Evolutionary conservation across 2,113 vertebrate species (phyloP).

Genomic region (Egretta garzetta): DNA sequence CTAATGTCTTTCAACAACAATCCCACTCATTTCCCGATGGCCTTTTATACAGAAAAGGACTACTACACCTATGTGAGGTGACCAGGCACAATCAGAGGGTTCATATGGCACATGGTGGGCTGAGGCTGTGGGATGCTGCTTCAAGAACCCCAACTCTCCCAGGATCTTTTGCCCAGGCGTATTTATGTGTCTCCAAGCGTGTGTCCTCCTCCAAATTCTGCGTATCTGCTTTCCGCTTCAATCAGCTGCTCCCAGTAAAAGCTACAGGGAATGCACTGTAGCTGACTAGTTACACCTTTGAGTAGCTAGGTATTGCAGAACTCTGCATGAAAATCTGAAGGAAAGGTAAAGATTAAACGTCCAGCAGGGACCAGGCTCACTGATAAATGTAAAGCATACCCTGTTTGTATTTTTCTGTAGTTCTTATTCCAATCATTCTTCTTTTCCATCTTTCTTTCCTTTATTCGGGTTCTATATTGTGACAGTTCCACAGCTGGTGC

Average conservation of each 20-base stretch:
- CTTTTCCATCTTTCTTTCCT: neutral
- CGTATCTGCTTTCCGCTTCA: neutral
- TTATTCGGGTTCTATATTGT: neutral
- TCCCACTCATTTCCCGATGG: neutral
- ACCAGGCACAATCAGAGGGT: neutral
- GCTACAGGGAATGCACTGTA: neutral
- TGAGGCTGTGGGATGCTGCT: neutral
- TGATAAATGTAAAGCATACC: neutral
- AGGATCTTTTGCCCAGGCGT: neutral
- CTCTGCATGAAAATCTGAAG: neutral
- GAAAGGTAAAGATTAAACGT: neutral
- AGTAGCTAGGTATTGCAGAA: neutral
- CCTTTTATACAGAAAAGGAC: neutral
- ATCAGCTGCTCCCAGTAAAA: neutral
- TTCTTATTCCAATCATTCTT: neutral
- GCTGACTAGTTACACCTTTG: neutral
- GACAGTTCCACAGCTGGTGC: neutral
- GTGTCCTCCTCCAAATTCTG: neutral
- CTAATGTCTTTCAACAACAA: rapidly evolving
- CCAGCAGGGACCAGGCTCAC: neutral
- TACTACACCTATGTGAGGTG: rapidly evolving
- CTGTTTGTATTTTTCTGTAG: neutral
- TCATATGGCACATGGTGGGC: neutral
- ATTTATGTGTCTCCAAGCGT: neutral
- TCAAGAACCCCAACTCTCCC: neutral